Evolutionary conservation across 2,797 vertebrate species (phyloP).

Genomic region (Orestias chungarensis): DNA sequence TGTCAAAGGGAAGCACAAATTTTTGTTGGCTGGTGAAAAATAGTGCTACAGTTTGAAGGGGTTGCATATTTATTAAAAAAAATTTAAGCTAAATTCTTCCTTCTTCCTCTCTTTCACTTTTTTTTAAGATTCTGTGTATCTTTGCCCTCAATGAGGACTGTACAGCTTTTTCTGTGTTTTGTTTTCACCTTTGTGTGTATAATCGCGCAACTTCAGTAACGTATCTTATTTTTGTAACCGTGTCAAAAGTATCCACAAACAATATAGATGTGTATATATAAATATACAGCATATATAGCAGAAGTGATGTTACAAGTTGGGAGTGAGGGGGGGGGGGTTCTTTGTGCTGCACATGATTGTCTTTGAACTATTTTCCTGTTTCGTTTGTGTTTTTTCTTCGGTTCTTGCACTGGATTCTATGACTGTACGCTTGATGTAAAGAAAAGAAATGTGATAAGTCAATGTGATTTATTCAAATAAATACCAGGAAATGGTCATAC

Average conservation of each 20-base stretch:
- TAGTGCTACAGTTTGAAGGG: constrained; percentile 47
- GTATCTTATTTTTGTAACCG: constrained; percentile 87
- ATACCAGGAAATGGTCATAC: constrained; percentile 63
- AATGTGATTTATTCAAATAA: constrained; percentile 85
- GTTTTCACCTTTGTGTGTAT: constrained; percentile 85
- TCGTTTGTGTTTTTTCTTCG: constrained; percentile 57
- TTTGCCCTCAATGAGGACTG: constrained; percentile 98
- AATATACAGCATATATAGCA: constrained; percentile 71
- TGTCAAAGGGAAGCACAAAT: constrained; percentile 64
- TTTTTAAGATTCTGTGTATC: constrained; percentile 80
- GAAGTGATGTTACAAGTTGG: constrained; percentile 58
- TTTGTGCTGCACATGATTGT: constrained; percentile 79
- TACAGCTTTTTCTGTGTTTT: constrained; percentile 84
- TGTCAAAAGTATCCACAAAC: constrained; percentile 78
- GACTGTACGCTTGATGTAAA: constrained; percentile 80
- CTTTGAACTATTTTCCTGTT: constrained; percentile 64
- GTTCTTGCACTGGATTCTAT: constrained; percentile 76
- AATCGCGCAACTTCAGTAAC: constrained; percentile 84
- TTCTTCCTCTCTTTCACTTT: constrained; percentile 60
- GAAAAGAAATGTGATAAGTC: constrained; percentile 70
- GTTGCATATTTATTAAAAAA: constrained; percentile 56
- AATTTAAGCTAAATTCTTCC: constrained; percentile 59
- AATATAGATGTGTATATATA: constrained; percentile 70
- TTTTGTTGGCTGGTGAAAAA: constrained; percentile 45
- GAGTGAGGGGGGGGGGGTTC: constrained; percentile 52